Conservation (phyloP, 2,113 vertebrate species). For the Hystrix brachyura region DNA sequence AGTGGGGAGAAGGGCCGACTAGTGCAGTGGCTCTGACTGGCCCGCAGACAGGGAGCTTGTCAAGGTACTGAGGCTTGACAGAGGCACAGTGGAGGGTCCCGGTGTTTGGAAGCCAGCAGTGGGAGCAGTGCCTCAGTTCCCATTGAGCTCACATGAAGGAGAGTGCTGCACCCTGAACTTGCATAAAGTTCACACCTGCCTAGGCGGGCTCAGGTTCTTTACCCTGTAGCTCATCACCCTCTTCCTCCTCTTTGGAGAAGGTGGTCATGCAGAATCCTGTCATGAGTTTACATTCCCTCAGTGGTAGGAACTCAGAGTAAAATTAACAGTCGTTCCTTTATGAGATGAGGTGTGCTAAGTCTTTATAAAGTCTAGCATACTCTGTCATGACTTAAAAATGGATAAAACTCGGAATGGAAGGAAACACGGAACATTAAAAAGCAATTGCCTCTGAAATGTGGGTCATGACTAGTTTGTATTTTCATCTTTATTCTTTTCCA, state of each 20-base stretch:
- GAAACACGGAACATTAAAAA: conserved; percentile 33
- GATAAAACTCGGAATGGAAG: background rate
- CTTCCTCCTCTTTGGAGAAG: background rate
- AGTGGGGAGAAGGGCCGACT: background rate
- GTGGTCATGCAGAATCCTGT: background rate
- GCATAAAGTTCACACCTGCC: background rate
- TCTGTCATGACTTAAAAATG: background rate
- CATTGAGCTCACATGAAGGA: background rate
- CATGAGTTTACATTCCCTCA: background rate
- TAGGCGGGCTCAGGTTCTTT: background rate
- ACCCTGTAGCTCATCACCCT: background rate
- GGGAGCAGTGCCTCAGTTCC: background rate
- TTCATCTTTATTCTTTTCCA: background rate
- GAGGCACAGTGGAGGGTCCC: background rate
- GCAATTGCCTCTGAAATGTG: background rate
- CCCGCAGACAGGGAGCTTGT: background rate
- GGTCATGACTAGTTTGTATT: background rate
- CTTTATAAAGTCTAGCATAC: background rate
- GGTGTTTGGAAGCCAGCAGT: background rate
- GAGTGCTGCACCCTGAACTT: background rate
- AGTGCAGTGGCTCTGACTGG: background rate
- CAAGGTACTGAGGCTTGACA: background rate
- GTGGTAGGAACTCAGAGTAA: background rate
- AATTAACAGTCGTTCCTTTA: background rate
- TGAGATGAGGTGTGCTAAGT: background rate